Evolutionary conservation across 2,113 vertebrate species (phyloP).

Genomic region (Benthochromis sp.): DNA sequence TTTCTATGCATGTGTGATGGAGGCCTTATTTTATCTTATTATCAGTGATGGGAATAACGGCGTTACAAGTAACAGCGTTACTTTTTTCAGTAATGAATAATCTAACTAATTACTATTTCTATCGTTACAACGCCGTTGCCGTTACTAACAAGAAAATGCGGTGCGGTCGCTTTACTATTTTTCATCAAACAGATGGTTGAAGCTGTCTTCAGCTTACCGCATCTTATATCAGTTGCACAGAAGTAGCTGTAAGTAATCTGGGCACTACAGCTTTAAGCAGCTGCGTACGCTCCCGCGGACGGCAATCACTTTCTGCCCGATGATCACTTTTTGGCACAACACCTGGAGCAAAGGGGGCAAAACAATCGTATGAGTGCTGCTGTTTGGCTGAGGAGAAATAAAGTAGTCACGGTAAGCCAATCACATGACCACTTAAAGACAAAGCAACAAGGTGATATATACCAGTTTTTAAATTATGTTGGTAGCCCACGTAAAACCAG

Average conservation of each 20-base stretch:
- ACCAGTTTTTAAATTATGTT: background rate
- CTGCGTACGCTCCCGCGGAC: rapidly evolving
- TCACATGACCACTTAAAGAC: rapidly evolving
- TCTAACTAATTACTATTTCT: background rate
- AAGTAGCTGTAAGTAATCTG: background rate
- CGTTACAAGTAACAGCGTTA: background rate
- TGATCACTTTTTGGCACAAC: background rate
- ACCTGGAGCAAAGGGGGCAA: background rate
- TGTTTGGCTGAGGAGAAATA: background rate
- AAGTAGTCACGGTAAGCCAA: rapidly evolving
- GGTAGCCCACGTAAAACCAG: background rate
- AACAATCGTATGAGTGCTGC: background rate
- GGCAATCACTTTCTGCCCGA: background rate
- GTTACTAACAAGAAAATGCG: rapidly evolving
- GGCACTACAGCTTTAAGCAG: background rate
- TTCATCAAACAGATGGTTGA: background rate
- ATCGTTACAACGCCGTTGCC: rapidly evolving
- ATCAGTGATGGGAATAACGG: background rate
- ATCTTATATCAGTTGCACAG: background rate
- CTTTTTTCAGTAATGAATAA: background rate
- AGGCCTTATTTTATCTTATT: background rate
- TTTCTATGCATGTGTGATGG: background rate
- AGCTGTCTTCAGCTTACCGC: rapidly evolving
- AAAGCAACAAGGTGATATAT: background rate
- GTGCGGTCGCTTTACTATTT: background rate